Base-by-base conservation (phyloP, 2,797 vertebrate genomes). In the Mus spretus region DNA sequence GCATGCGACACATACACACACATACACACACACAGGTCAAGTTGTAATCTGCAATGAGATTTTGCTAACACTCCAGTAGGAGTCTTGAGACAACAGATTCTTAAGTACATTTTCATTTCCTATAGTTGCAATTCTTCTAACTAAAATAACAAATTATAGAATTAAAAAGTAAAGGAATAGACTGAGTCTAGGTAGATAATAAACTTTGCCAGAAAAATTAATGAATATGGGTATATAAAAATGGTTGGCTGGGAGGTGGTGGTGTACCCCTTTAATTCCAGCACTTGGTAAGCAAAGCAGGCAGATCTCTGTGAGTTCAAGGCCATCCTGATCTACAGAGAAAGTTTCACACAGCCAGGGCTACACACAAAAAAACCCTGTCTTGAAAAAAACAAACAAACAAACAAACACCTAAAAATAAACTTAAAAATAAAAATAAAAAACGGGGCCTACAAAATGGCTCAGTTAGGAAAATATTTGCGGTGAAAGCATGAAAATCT, bases 151-250 rank as follows among this genome's bases (percentile, higher is more conserved):
- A 14, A 81, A 83, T 63, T 80, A 78, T 19, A 94, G n/a, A 79
- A 77, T 90, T 90, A 90, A 86, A 93, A 96, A 55, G 28, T 67
- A 91, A 83, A 83, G 67, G 78, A 90, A 89, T 1, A 95, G 75
- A 90, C 3, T 91, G n/a, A 79, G 83, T 89, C 55, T 86, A 92
- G 50, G 34, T 67, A 84, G 4, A 82, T 93, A 37, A 70, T 78
- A 96, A 90, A 82, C 82, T 5, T 78, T 59, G 82, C 24, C 55
- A 94, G 28, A 79, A 91, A 89, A 82, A 85, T 55, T 89, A 89
- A 92, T 11, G 89, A 91, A 83, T 80, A 92, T 74, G 15, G 87
- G 44, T 72, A 92, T 86, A 88, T 40, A 81, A 44, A 84, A 84
- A 65, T 44, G 37, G 31, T n/a, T n/a, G 31, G 31, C 31, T 67